Evolutionary conservation across 1,140 invertebrate species (phyloP).

Genomic region (Ctenoplectra terminalis): DNA sequence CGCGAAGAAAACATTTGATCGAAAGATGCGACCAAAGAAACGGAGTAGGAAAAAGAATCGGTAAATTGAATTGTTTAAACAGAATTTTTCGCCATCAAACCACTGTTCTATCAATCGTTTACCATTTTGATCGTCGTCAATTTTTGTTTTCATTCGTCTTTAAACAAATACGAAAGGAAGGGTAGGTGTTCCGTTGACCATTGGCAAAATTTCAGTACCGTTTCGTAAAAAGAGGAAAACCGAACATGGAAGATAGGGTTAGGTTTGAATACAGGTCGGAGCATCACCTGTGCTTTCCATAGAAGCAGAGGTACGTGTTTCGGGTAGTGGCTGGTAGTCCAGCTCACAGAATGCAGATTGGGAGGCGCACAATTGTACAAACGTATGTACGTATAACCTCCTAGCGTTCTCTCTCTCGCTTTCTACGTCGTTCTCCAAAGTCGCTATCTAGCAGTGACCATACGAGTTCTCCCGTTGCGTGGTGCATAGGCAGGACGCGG

Average conservation of each 20-base stretch:
- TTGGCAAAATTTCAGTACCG: background rate
- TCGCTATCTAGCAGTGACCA: constrained; percentile 46
- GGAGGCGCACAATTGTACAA: constrained; percentile 53
- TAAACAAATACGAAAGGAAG: background rate
- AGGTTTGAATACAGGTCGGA: constrained; percentile 6
- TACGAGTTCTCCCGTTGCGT: background rate
- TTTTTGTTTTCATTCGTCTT: background rate
- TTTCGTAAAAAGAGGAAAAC: background rate
- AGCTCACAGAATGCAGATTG: constrained; percentile 60
- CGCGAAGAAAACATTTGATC: constrained; percentile 13
- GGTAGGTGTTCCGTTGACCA: background rate
- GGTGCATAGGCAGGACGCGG: constrained; percentile 19
- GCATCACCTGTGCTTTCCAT: constrained; percentile 9
- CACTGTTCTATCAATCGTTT: background rate
- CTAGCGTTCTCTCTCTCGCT: background rate
- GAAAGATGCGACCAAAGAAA: background rate
- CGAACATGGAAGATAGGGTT: background rate
- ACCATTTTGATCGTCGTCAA: background rate
- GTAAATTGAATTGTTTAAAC: background rate
- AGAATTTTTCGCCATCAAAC: background rate
- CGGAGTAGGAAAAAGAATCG: background rate
- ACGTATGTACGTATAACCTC: constrained; percentile 34
- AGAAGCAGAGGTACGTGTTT: constrained; percentile 25
- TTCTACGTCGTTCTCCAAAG: background rate
- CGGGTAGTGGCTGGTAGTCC: constrained; percentile 18